Conservation (phyloP, 1,140 invertebrate genomes). For the Lanistes nyassanus region DNA sequence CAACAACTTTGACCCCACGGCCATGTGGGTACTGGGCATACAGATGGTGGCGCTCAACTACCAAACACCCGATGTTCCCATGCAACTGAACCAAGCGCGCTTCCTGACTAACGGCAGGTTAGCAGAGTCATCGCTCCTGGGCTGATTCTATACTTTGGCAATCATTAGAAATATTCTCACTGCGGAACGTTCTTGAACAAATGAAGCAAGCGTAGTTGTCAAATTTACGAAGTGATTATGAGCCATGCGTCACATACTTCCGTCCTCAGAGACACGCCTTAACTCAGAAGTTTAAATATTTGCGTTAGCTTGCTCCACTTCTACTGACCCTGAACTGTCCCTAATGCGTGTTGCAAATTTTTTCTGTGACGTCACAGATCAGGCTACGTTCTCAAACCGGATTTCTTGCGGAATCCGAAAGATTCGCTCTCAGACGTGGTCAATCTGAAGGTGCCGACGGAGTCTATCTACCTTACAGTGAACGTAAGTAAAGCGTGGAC, state of each 20-base stretch:
- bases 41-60: conserved; percentile 98
- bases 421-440: conserved; percentile 81
- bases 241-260: no score
- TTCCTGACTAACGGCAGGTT: conserved; percentile 86
- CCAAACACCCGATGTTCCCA: conserved; percentile 92
- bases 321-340: neutral
- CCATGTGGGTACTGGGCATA: conserved; percentile 92
- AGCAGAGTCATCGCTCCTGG: neutral
- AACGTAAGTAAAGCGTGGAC: conserved; percentile 64
- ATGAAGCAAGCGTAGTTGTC: neutral
- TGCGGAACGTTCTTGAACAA: neutral
- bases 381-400: conserved; percentile 94
- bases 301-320: no score
- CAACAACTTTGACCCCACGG: conserved; percentile 93
- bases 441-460: conserved; percentile 71
- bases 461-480: conserved; percentile 76
- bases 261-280: no score
- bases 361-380: conserved; percentile 69
- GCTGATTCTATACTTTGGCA: neutral
- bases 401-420: conserved; percentile 86
- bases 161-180: neutral
- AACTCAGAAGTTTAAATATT: no score
- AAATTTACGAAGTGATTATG: neutral
- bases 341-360: neutral
- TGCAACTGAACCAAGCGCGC: conserved; percentile 92